Conservation (phyloP, 2,113 vertebrate species). For the Pangasianodon gigas region DNA sequence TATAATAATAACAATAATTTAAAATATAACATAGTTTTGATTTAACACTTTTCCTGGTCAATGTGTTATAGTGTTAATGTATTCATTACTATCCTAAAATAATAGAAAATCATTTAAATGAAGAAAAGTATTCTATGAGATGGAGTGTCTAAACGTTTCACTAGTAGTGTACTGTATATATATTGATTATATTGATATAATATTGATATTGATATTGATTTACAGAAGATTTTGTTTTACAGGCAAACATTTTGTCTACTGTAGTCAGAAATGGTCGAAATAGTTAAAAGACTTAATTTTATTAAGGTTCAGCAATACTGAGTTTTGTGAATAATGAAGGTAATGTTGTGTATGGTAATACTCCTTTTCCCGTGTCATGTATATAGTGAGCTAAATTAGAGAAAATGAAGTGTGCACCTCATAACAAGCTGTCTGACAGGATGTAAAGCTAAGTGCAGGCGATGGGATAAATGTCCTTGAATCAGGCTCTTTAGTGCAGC, state of each 20-base stretch:
- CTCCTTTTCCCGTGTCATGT: constrained; percentile 29
- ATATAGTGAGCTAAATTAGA: constrained; percentile 55
- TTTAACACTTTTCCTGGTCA: not conserved
- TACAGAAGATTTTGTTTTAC: not conserved
- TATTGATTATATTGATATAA: no score
- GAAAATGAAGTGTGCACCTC: constrained; percentile 73
- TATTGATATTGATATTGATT: not conserved
- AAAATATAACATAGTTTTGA: not conserved
- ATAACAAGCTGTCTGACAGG: constrained; percentile 85
- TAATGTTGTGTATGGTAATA: constrained; percentile 21
- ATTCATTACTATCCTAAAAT: not conserved
- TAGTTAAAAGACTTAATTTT: not conserved
- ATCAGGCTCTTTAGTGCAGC: constrained; percentile 85
- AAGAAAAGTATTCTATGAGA: not conserved
- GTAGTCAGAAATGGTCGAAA: not conserved
- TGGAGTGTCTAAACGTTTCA: not conserved
- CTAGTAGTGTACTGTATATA: not conserved
- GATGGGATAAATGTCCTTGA: constrained; percentile 86
- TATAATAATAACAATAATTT: not conserved
- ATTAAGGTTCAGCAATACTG: not conserved
- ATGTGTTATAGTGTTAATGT: not conserved
- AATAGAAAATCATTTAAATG: not conserved
- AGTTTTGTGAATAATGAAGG: not conserved
- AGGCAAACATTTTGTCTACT: not conserved
- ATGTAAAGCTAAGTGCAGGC: constrained; percentile 79